Base-by-base conservation (phyloP, 2,797 vertebrate species). In the Gymnothorax reevesii region DNA sequence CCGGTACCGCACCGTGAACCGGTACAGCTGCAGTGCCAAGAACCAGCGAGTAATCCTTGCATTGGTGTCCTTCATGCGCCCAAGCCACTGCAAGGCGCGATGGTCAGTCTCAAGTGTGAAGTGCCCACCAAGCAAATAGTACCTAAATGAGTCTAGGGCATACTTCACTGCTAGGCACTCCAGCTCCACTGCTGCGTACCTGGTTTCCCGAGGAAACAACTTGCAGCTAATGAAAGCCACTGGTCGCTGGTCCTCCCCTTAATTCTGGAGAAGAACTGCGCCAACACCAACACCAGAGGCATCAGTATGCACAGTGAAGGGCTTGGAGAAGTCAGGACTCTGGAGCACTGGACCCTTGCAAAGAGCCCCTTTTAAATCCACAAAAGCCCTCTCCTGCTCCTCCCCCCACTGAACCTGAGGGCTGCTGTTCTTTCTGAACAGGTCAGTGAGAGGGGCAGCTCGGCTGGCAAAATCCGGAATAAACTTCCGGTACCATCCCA, bases 401-500 rank as follows among this genome's bases (percentile, higher is more conserved):
- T 27, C 60, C 62, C 15, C 54, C 8, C 84, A 85, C 22, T 49
- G 17, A 12, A 85, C 52, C 33, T 85, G 1, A 52, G 15, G 69
- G 25, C 33, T 7, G 5, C n/a, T 8, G 2, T 25, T 69, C 25
- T 69, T 69, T 17, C 10, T 15, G 6, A 27, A 69, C 6, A 69
- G 27, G 27, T 85, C 84, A 8, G 60, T 42, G 7, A 85, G 22
- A 7, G 27, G 10, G 20, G 84, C 60, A 6, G 60, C 60, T 69
- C 84, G 17, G 4, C 15, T 12, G 10, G 60, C 13, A 85, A 69
- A 69, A 6, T 69, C n/a, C 17, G 84, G 84, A 13, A 33, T 2
- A 64, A 85, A 85, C 13, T 62, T 57, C 7, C 60, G 17, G 42
- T 71, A 85, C 84, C 59, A 69, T 2, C 84, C 60, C 4, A 85